Evolutionary conservation across 1,140 invertebrate genomes (phyloP), one percentile per base, ranked within the genome.

Genomic region (Leptopilina clavipes): DNA sequence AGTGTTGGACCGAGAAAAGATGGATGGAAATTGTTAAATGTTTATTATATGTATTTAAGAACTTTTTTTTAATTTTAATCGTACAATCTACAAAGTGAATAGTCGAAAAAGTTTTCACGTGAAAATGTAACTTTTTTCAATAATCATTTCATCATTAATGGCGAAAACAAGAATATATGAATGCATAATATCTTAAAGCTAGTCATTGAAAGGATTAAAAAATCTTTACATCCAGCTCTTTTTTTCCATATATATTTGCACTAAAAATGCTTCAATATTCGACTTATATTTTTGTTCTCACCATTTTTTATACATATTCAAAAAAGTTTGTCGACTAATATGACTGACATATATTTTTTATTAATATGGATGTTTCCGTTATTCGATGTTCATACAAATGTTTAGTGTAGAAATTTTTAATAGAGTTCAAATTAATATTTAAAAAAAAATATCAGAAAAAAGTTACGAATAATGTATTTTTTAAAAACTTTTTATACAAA

Each of bases 121-220:
- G 25, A 65, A 65, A 65, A 31, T 65, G 22, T 65, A n/a, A n/a
- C 48, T 52, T 71, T 43, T 54, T 72, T 70, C 71, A 72, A 77
- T 74, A 52, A 40, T n/a, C n/a, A n/a, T n/a, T n/a, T n/a, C n/a
- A 56, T 77, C 65, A 37, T 77, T 74, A 59, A 56, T 45, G 54
- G 74, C 70, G 44, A 70, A 65, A 75, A 76, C 65, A 73, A 81
- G 56, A 73, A 72, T 83, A 80, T 82, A 81, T 85, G 80, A 82
- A 81, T 84, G 85, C 85, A 87, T 88, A 86, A 88, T 88, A 87
- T 79, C 79, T 82, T 86, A 87, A n/a, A 88, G 81, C 86, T 87
- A 88, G 87, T 88, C 87, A 88, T 85, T 85, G 75, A 81, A 76
- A 37, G 74, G 71, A 74, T 82, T 86, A 82, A 83, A 77, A 78